Evolutionary conservation across 2,797 vertebrate species (phyloP), one percentile per base, ranked within the genome.

Genomic region (Platalea minor): DNA sequence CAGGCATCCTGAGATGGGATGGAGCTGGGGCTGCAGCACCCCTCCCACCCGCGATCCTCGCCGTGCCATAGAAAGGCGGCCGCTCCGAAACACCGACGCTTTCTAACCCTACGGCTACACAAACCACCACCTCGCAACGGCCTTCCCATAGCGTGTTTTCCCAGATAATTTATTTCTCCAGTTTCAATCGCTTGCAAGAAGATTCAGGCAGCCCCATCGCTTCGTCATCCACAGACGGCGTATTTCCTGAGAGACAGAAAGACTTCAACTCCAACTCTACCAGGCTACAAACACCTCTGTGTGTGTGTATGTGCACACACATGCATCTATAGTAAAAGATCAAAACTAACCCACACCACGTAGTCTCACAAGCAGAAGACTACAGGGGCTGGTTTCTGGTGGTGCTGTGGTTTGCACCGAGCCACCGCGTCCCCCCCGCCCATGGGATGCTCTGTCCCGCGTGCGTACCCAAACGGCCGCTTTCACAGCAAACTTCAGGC

Each of bases 291-390:
- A 18, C 17, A 7, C 20, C n/a, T 61, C 5, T 11, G 10, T 5
- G 35, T 4, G 16, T 13, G 25, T 13, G 12, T 2, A 2, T 1
- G 13, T 15, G 18, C 37, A 2, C 35, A 7, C 43, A 5, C 23
- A 4, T 0, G 5, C 2, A 7, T 5, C 48, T 31, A 18, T 0
- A 28, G 37, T 1, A 5, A 21, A 65, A 31, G 59, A 17, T 7
- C 53, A 12, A 43, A 48, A 5, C 15, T 9, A 24, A 37, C 45
- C 37, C 57, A n/a, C 25, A 5, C 19, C 65, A 11, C 29, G 28
- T 2, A 7, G 39, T 16, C 23, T 37, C 45, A 7, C n/a, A 4
- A 17, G 57, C 19, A 31, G 57, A 29, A 10, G 45, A 18, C 53
- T 5, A 8, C 17, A 6, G 7, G 28, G 39, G 64, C 33, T 9